Evolutionary conservation across 30 jellyfish, hydroid and myxozoan species (phyloP).

Genomic region (Chrysaora quinquecirrha): DNA sequence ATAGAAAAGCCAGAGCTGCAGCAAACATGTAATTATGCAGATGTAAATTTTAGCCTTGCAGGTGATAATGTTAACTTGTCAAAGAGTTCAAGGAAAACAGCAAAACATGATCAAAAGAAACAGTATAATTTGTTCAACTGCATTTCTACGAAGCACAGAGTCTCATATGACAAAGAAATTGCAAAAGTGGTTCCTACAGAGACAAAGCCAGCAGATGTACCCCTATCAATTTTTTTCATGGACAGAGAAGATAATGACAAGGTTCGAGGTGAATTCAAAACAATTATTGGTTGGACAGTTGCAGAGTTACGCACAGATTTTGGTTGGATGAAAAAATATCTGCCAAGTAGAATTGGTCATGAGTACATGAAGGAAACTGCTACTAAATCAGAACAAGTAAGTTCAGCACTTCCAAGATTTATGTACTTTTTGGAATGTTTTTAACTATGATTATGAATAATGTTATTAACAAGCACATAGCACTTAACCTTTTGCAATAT

Average conservation of each 20-base stretch:
- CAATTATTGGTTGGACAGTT: slow-evolving; percentile 35
- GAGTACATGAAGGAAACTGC: slow-evolving; percentile 42
- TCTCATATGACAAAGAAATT: slow-evolving; percentile 29
- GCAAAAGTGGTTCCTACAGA: slow-evolving; percentile 8
- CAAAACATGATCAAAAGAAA: slow-evolving; percentile 36
- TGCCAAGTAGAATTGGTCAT: slow-evolving; percentile 43
- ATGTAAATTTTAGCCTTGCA: slow-evolving; percentile 39
- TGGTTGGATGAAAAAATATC: slow-evolving; percentile 40
- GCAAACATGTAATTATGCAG: slow-evolving; percentile 35
- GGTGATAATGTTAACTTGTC: slow-evolving; percentile 44
- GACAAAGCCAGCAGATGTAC: slow-evolving; percentile 19
- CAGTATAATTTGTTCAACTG: slow-evolving; percentile 39
- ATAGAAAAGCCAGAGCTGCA: slow-evolving; percentile 20
- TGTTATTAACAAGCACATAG: neutral
- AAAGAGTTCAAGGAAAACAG: slow-evolving; percentile 36
- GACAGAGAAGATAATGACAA: slow-evolving; percentile 32
- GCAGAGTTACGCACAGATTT: slow-evolving; percentile 33
- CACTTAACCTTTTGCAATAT: slow-evolving; percentile 19
- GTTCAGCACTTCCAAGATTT: slow-evolving; percentile 16
- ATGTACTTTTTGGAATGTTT: slow-evolving; percentile 1
- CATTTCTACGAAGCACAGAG: slow-evolving; percentile 41
- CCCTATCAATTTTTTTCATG: slow-evolving; percentile 15
- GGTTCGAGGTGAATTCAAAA: slow-evolving; percentile 38
- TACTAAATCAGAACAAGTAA: slow-evolving; percentile 32
- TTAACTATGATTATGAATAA: neutral